Conservation (phyloP, 1,140 invertebrate genomes). For the Scaptomyza pallida region DNA sequence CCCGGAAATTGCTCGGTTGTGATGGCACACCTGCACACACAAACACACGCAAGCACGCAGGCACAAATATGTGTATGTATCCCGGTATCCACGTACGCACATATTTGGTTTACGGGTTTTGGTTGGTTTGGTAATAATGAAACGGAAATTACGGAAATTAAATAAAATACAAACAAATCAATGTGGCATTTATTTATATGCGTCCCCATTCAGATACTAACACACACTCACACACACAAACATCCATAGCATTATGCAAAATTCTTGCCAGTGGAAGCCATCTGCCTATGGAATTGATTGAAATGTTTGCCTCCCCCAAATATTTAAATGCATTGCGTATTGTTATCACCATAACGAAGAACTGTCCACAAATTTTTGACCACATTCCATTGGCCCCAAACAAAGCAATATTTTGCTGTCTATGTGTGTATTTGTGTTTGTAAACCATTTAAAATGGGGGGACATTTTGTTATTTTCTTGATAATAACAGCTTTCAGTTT, state of each 20-base stretch:
- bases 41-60: conserved; percentile 4
- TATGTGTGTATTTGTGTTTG: background rate
- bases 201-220: conserved; percentile 22
- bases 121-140: conserved; percentile 74
- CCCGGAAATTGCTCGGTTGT: conserved; percentile 94
- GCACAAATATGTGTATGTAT: conserved; percentile 13
- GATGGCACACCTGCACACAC: conserved; percentile 91
- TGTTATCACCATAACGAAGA: conserved; percentile 22
- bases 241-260: conserved; percentile 2
- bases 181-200: conserved; percentile 72
- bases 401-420: background rate
- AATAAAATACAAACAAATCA: conserved; percentile 82
- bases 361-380: conserved; percentile 3
- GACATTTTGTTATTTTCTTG: background rate
- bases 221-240: conserved; percentile 5
- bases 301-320: conserved; percentile 22
- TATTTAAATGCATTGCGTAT: conserved; percentile 17
- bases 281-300: conserved; percentile 24
- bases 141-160: conserved; percentile 82
- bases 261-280: conserved; percentile 1
- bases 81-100: conserved; percentile 34
- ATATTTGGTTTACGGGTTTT: conserved; percentile 61
- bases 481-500: background rate
- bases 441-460: conserved; percentile 9
- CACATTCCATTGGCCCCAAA: conserved; percentile 10